phyloP scores from a whole-genome alignment of 2,888 invertebrate species.

The Orchesellides sinensis region DNA sequence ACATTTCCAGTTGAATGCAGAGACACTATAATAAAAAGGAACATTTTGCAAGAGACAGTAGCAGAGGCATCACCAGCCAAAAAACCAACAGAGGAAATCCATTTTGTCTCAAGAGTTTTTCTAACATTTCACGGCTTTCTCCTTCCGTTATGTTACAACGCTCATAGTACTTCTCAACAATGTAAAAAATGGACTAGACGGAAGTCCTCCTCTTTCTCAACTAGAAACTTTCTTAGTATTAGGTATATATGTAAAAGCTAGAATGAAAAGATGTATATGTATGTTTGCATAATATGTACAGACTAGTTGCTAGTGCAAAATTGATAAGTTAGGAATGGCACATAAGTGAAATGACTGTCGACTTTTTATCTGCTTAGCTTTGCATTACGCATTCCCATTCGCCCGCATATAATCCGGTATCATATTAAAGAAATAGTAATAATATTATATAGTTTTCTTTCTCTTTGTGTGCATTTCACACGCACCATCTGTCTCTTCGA shows the following conservation, averaged over 20 bases:
- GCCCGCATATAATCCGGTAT: neutral
- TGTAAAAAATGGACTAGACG: constrained; percentile 24
- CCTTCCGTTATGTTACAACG: constrained; percentile 9
- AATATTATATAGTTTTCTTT: neutral
- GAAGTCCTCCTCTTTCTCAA: constrained; percentile 5
- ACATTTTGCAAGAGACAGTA: constrained; percentile 18
- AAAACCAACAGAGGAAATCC: constrained; percentile 57
- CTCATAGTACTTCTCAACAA: neutral
- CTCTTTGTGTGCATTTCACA: neutral
- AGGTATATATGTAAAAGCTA: no score
- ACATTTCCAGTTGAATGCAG: constrained; percentile 41
- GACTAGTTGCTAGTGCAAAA: constrained; percentile 32
- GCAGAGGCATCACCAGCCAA: constrained; percentile 5
- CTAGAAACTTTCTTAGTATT: neutral
- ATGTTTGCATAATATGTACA: neutral
- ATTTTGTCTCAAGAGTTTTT: constrained; percentile 55
- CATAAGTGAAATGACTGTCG: constrained; percentile 54
- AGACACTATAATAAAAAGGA: constrained; percentile 1
- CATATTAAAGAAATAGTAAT: neutral
- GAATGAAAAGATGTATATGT: no score
- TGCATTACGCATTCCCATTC: constrained; percentile 24
- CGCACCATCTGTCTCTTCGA: neutral
- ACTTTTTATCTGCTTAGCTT: constrained; percentile 31
- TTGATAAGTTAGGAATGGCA: constrained; percentile 46
- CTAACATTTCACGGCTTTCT: constrained; percentile 54